Percentiles rank a stretch among this genome's conserved stretches.
Evolutionary conservation across 2,888 invertebrate genomes (phyloP).

Genomic region (Scaptomyza caliginosa): DNA sequence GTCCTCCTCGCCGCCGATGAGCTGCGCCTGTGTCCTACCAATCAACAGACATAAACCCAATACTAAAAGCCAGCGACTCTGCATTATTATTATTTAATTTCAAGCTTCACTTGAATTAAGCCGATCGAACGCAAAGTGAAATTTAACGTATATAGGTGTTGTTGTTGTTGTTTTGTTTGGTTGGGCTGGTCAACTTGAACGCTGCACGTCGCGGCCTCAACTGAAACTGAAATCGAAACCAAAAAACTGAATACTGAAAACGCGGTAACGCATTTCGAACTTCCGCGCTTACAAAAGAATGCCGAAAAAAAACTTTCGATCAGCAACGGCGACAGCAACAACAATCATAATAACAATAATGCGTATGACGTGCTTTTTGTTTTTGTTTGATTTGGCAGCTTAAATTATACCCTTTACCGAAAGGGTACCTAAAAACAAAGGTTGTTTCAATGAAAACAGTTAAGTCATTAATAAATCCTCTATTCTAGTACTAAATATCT

Average conservation of each 20-base stretch:
- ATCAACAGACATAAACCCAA: constrained; percentile 59
- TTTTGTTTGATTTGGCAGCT: constrained; percentile 18
- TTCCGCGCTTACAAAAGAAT: constrained; percentile 69
- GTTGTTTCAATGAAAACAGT: too few relatives aligned
- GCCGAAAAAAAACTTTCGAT: constrained; percentile 73
- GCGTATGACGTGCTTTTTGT: constrained; percentile 35
- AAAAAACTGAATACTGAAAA: constrained; percentile 26
- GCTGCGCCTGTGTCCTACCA: constrained; percentile 57
- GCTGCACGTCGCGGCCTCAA: constrained; percentile 59
- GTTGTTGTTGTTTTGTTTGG: neutral
- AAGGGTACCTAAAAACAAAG: too few relatives aligned
- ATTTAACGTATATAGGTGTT: constrained; percentile 24
- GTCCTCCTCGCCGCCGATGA: constrained; percentile 80
- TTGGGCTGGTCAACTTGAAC: constrained; percentile 44
- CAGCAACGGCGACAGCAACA: constrained; percentile 47
- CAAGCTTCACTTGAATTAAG: constrained; percentile 6
- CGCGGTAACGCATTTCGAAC: constrained; percentile 44
- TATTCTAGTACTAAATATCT: too few relatives aligned
- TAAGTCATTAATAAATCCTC: too few relatives aligned
- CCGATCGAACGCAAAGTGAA: constrained; percentile 55
- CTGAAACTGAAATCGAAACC: constrained; percentile 56
- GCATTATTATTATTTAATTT: constrained; percentile 43
- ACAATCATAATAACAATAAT: constrained; percentile 49
- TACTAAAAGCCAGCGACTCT: constrained; percentile 44
- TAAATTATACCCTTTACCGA: constrained; percentile 22